These are phyloP conservation scores for Habroteleia sp. DNA, from an alignment of 2,888 invertebrate genomes.

Conservation along the genomic window DNA sequence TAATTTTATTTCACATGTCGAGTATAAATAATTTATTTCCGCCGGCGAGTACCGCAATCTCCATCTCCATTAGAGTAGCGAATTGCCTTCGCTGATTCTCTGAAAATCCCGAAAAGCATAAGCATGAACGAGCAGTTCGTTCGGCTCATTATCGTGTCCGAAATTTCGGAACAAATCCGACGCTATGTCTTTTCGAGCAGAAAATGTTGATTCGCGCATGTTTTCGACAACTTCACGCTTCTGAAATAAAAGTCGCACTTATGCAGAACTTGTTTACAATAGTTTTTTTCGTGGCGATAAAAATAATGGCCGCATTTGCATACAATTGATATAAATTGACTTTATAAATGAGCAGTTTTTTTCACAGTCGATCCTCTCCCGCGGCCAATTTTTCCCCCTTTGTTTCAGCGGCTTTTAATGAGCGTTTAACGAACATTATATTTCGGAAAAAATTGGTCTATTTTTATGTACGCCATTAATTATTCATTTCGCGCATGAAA, in stretches of 20 bases:
- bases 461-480: slow-evolving; percentile 4
- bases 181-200: no score
- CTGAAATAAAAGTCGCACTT: slow-evolving; percentile 5
- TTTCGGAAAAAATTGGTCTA: slow-evolving; percentile 14
- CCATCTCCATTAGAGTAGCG: no score
- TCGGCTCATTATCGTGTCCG: no score
- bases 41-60: no score
- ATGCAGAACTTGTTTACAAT: slow-evolving; percentile 41
- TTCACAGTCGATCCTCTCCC: neutral
- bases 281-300: slow-evolving; percentile 27
- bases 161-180: no score
- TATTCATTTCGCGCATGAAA: slow-evolving; percentile 17
- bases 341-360: slow-evolving; percentile 35
- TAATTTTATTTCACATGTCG: no score
- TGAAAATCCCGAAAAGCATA: no score
- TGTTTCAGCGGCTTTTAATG: neutral
- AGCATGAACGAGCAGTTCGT: no score
- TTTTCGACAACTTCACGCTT: neutral
- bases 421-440: neutral
- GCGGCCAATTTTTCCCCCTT: neutral
- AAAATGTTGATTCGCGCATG: neutral
- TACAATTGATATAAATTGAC: slow-evolving; percentile 38
- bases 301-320: slow-evolving; percentile 34
- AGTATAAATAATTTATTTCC: no score
- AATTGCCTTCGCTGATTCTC: no score